Base-by-base conservation (phyloP, 2,113 vertebrate species). In the Desmodus rotundus region DNA sequence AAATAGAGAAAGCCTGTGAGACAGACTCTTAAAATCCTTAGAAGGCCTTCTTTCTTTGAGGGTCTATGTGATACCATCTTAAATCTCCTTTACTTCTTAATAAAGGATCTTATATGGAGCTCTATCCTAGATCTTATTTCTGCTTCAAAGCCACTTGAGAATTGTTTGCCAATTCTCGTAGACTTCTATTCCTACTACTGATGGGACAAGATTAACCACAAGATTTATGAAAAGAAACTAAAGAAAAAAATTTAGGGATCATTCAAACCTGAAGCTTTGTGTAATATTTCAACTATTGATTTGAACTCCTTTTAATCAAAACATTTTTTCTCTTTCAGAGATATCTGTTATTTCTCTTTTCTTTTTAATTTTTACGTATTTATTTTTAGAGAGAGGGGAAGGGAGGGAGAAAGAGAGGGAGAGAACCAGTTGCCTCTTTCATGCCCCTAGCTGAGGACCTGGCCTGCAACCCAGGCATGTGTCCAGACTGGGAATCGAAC, bases 51-150 rank as follows among this genome's bases (percentile, higher is more conserved):
- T 58, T 67, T 90, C 31, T 89, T 65, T 14, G 20, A 87, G 26
- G 33, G 50, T 89, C 43, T 47, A 4, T 58, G n/a, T 67, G 36
- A 43, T 3, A 17, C 19, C 4, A 54, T 26, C 47, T 67, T 58
- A 76, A 72, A 56, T 38, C 67, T 63, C 73, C 33, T 38, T 72
- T 67, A 63, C 47, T 81, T 94, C 12, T 68, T 54, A 65, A 70
- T 61, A 65, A 91, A 95, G 73, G 47, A 93, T 56, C 73, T 83
- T 89, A 65, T 2, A 31, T 63, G 61, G 31, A 41, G 43, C 22
- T 93, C 63, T 89, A 20, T 19, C 58, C 47, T 95, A 38, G 67
- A 88, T 74, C 81, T 94, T 24, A 38, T 56, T 81, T 95, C 78
- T 78, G 15, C 26, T 91, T 12, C 70, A 54, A 70, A 96, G 50